Base-by-base conservation (phyloP, 2,888 invertebrate genomes). In the Pyrochroa serraticornis region DNA sequence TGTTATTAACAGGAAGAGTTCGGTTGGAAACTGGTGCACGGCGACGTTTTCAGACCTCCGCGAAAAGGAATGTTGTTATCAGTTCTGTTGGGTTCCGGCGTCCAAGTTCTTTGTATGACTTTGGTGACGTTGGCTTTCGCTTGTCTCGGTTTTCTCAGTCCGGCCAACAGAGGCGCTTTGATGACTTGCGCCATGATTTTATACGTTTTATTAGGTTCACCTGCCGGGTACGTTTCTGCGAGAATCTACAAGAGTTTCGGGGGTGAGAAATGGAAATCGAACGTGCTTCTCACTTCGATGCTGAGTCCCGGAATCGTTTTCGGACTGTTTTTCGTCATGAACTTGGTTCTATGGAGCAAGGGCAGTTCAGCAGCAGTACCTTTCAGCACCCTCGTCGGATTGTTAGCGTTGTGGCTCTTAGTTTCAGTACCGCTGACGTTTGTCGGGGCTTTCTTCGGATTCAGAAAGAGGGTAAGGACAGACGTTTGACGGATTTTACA, bases 381-480 rank as follows among this genome's bases (percentile, higher is more conserved):
- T 3, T 99, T 99, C 82, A 93, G 93, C 51, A 99, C 98, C 2
- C 84, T 99, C 50, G 82, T 99, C 53, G 97, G 97, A 13, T 84
- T 99, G 52, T 82, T 99, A 60, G 93, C 95, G 0, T 85, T 99
- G 22, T 99, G 99, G 99, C 93, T 97, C 80, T 91, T 96, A 48
- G 95, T 99, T n/a, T 97, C 97, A 1, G 95, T 97, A 59, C 99
- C 99, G 1, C 85, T 99, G 60, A 97, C 97, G 1, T 99, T 99
- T 79, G 89, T 97, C 65, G 99, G 99, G 30, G 95, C 99, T 38
- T 97, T 96, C 82, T 97, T 99, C 80, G 99, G 99, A 62, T 99
- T 97, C 81, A 91, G 96, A 74, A 97, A 96, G 83, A 84, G 95
- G 83, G 95, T 95, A 80, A 84, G 84, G 80, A 22, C 39, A 1